A percentile compares a stretch with the other conserved stretches of the same genome.
These are phyloP conservation scores for Gulo gulo DNA, from an alignment of 2,113 vertebrate species.

Conservation along the genomic window DNA sequence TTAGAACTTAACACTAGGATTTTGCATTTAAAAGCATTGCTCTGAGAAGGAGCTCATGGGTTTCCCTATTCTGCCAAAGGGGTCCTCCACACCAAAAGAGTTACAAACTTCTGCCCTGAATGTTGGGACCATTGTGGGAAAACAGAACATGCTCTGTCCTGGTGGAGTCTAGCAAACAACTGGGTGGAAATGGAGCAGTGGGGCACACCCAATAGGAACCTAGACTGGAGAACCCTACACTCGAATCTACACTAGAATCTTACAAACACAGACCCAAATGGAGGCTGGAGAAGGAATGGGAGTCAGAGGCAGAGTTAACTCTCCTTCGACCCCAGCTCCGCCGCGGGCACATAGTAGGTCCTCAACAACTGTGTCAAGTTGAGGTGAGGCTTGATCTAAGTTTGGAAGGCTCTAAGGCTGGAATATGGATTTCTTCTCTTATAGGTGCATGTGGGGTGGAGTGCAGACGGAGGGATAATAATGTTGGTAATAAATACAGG, in stretches of 20 bases:
- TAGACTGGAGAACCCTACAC: too few species aligned
- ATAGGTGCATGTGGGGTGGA: neutral
- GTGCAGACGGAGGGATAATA: neutral
- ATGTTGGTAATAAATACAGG: fast-evolving
- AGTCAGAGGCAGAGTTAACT: neutral
- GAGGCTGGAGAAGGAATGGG: neutral
- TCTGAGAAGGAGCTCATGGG: neutral
- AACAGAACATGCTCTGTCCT: neutral
- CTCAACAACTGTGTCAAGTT: neutral
- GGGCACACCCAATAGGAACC: fast-evolving
- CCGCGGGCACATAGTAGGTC: neutral
- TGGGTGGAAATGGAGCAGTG: fast-evolving
- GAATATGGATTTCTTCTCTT: neutral
- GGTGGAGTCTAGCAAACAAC: neutral
- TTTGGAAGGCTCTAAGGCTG: neutral
- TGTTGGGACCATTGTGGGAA: neutral
- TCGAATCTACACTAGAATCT: fast-evolving
- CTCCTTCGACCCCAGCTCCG: neutral
- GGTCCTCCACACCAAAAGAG: neutral
- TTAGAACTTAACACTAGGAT: neutral
- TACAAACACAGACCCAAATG: too few species aligned
- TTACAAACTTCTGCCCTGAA: neutral
- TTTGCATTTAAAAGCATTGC: neutral
- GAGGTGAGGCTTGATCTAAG: neutral
- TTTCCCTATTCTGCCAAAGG: neutral